Conservation (phyloP, 2,888 invertebrate species). For the Caradrina clavipalpis region DNA sequence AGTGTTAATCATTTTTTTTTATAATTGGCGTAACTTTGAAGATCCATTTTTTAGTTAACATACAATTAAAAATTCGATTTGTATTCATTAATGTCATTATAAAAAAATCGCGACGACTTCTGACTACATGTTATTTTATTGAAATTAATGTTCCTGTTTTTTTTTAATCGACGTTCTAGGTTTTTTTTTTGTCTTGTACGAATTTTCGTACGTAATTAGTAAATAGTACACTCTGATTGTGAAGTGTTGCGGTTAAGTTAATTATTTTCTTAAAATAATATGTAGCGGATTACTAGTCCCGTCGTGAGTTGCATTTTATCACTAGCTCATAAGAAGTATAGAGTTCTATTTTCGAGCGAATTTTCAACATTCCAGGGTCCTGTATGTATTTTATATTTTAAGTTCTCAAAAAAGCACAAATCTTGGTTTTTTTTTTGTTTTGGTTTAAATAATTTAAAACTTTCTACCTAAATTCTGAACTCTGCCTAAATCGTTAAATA, state of each 20-base stretch:
- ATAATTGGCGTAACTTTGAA: slow-evolving; percentile 63
- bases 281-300: slow-evolving; percentile 87
- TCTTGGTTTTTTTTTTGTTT: slow-evolving; percentile 53
- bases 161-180: slow-evolving; percentile 3
- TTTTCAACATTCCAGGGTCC: slow-evolving; percentile 89
- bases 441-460: slow-evolving; percentile 37
- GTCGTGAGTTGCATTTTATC: slow-evolving; percentile 87
- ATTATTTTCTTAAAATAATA: slow-evolving; percentile 77
- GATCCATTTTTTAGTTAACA: slow-evolving; percentile 66
- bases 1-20: slow-evolving; percentile 68
- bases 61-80: slow-evolving; percentile 68
- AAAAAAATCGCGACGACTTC: slow-evolving; percentile 82
- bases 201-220: slow-evolving; percentile 33
- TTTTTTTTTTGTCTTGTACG: slow-evolving; percentile 6
- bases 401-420: slow-evolving; percentile 82
- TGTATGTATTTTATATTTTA: slow-evolving; percentile 72
- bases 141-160: slow-evolving; percentile 62
- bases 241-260: slow-evolving; percentile 47
- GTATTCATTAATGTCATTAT: slow-evolving; percentile 70
- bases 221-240: slow-evolving; percentile 37
- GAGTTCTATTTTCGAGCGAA: slow-evolving; percentile 82
- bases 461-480: slow-evolving; percentile 65
- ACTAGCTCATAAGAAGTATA: slow-evolving; percentile 80
- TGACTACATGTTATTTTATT: slow-evolving; percentile 84
- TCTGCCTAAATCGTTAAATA: slow-evolving; percentile 74